Conservation (phyloP, 35 echinoderm and acorn worm genomes). For the Heliocidaris erythrogramma region DNA sequence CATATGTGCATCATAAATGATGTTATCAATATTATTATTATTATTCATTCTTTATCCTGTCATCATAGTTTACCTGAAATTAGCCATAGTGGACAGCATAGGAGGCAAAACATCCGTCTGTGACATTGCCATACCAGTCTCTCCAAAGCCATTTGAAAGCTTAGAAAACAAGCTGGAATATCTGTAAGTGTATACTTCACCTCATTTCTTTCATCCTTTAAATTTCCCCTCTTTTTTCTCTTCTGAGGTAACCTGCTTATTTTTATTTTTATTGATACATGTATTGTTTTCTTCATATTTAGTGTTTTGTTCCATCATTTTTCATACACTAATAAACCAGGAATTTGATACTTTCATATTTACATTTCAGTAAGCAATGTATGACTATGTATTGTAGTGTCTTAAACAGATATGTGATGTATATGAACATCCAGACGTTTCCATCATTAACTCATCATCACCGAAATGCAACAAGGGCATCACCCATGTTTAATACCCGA, state of each 20-base stretch:
- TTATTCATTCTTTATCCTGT: not conserved
- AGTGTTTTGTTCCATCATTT: not conserved
- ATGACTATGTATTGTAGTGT: too few relatives aligned
- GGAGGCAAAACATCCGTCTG: slow-evolving; percentile 84
- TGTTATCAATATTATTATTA: too few relatives aligned
- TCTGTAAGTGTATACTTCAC: slow-evolving; percentile 72
- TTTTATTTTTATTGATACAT: not conserved
- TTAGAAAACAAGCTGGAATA: slow-evolving; percentile 60
- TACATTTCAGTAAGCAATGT: not conserved
- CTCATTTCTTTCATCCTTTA: slow-evolving; percentile 23
- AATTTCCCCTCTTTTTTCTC: not conserved
- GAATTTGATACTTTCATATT: not conserved
- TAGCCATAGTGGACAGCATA: slow-evolving; percentile 80
- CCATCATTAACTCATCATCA: too few relatives aligned
- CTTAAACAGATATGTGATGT: too few relatives aligned
- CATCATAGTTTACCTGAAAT: slow-evolving; percentile 72
- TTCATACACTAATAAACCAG: not conserved
- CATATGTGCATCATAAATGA: too few relatives aligned
- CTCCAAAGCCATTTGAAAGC: slow-evolving; percentile 51
- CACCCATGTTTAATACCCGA: too few relatives aligned
- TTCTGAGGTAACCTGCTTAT: not conserved
- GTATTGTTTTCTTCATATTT: not conserved
- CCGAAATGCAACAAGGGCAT: too few relatives aligned
- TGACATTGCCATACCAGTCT: slow-evolving; percentile 66
- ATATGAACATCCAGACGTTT: too few relatives aligned